Evolutionary conservation across 2,797 vertebrate genomes (phyloP), one percentile per base, ranked within the genome.

Genomic region (Ispidina picta): DNA sequence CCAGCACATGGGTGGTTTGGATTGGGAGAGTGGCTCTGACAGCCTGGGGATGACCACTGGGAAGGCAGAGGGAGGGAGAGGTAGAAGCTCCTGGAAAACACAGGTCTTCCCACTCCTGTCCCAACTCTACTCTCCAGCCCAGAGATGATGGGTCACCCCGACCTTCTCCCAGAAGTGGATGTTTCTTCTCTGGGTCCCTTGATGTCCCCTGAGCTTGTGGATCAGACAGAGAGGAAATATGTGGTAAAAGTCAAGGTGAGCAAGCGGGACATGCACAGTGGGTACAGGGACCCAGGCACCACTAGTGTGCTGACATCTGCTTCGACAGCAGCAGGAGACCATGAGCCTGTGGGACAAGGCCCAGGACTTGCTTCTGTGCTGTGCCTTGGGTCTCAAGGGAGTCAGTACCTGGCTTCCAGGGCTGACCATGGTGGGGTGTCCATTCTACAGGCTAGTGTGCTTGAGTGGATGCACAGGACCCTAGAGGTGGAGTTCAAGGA

Each of bases 391-490:
- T 66, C 70, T 76, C 25, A 44, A 28, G 48, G 43, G 43, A 66
- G 6, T 9, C 10, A 7, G 35, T 79, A 23, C 19, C 54, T 48
- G 51, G 29, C 15, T 62, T 43, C 64, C 60, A 60, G 75, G 56
- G 78, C 68, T 76, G 44, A 68, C n/a, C 3, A 0, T 70, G 39
- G 39, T 41, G 51, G 28, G 28, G 56, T 3, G 1, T 72, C 49
- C 70, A 18, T 92, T 39, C 81, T 78, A 8, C 60, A 99, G 99
- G 98, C 97, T 41, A 99, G 97, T 4, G 97, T 99, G n/a, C 97
- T 98, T 0, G 98, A 99, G 95, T 99, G 99, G 99, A 98, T 99
- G 98, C 98, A 98, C 89, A 99, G 98, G 94, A 98, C 98, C 9
- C 91, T 99, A 65, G 98, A 99, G 65, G 98, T 98, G 75, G 99